Evolutionary conservation across 1,140 invertebrate genomes (phyloP).

Genomic region (Ostrea edulis): DNA sequence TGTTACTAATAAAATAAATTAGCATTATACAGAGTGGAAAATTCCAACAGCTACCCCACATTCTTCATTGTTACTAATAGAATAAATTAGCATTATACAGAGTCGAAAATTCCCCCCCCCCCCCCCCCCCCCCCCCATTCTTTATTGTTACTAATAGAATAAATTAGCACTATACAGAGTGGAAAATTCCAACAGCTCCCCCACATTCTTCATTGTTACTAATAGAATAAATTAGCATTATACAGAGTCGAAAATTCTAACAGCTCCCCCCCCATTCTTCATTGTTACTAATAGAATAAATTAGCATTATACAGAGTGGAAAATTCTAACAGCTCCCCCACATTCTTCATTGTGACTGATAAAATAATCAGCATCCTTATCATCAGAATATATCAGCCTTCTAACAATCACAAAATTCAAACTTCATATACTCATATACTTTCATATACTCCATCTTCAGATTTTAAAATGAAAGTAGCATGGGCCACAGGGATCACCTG

Average conservation of each 20-base stretch:
- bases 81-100: conserved; percentile 81
- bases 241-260: conserved; percentile 83
- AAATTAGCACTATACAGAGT: conserved; percentile 81
- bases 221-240: conserved; percentile 80
- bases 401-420: too few relatives aligned
- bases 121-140: conserved; percentile 86
- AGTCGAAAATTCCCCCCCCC: conserved; percentile 84
- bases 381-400: too few relatives aligned
- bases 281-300: conserved; percentile 81
- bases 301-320: conserved; percentile 82
- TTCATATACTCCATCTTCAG: too few relatives aligned
- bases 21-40: conserved; percentile 84
- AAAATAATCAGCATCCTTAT: too few relatives aligned
- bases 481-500: too few relatives aligned
- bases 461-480: too few relatives aligned
- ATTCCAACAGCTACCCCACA: conserved; percentile 85
- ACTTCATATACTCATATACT: too few relatives aligned
- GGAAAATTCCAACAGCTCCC: conserved; percentile 85
- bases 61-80: conserved; percentile 85
- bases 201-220: conserved; percentile 86
- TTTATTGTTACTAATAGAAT: conserved; percentile 82
- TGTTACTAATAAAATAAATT: conserved; percentile 79
- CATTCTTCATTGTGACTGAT: conserved; percentile 85
- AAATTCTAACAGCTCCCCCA: conserved; percentile 85
- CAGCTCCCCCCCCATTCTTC: conserved; percentile 86